Conservation (phyloP, 2,888 invertebrate genomes). For the Pollenia amentaria region DNA sequence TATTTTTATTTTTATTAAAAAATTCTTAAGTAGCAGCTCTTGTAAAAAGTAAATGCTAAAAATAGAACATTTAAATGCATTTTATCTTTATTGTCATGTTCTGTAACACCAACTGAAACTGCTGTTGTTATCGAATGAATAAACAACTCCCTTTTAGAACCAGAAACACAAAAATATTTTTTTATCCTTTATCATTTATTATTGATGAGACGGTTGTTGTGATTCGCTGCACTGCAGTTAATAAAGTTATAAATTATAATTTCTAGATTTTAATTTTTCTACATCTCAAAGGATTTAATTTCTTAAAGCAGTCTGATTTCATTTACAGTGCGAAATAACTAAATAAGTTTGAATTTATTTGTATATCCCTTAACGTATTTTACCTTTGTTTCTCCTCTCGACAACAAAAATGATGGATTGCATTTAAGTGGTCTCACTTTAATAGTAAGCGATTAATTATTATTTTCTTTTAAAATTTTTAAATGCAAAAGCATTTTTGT, state of each 20-base stretch:
- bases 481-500: constrained; percentile 6
- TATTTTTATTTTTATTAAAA: not conserved
- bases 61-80: constrained; percentile 42
- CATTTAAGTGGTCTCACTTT: constrained; percentile 45
- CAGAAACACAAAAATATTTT: not conserved
- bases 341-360: constrained; percentile 23
- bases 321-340: constrained; percentile 29
- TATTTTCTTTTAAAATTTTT: constrained; percentile 5
- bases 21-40: not conserved
- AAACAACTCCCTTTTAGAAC: constrained; percentile 5
- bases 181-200: constrained; percentile 22
- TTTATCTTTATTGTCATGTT: constrained; percentile 40
- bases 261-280: constrained; percentile 32
- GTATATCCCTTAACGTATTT: constrained; percentile 41
- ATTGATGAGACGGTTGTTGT: constrained; percentile 40
- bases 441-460: constrained; percentile 58
- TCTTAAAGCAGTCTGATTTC: constrained; percentile 16
- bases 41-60: constrained; percentile 41
- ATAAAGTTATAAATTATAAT: constrained; percentile 67
- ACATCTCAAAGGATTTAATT: constrained; percentile 9
- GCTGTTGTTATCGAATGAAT: constrained; percentile 36
- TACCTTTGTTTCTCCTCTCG: constrained; percentile 27
- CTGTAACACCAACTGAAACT: constrained; percentile 25
- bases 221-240: constrained; percentile 47
- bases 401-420: constrained; percentile 64